Conservation (phyloP, 2,888 invertebrate genomes). For the Microctonus brassicae region DNA sequence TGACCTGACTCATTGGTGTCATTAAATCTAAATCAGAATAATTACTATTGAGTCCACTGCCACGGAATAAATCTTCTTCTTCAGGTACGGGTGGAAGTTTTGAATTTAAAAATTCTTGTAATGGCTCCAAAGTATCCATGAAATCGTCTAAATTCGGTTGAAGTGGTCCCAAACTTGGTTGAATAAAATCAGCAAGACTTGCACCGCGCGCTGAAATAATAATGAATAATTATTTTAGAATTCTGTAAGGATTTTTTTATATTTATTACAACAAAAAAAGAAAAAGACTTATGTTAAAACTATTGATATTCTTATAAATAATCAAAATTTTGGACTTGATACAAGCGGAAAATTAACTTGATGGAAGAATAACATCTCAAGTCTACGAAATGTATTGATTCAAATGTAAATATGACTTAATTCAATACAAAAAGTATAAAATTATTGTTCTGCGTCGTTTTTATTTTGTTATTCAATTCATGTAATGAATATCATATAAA, state of each 20-base stretch:
- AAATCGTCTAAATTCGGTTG: slow-evolving; percentile 97
- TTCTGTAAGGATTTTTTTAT: neutral
- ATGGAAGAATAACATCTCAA: no score
- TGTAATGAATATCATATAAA: no score
- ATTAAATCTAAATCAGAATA: slow-evolving; percentile 66
- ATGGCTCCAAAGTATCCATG: slow-evolving; percentile 90
- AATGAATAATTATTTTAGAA: neutral
- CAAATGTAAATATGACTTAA: no score
- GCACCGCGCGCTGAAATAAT: slow-evolving; percentile 80
- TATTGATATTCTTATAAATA: no score
- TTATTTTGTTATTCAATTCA: no score
- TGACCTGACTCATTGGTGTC: slow-evolving; percentile 60
- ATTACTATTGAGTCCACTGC: slow-evolving; percentile 52
- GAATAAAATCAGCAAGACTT: slow-evolving; percentile 95
- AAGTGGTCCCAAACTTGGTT: slow-evolving; percentile 95
- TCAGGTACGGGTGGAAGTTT: slow-evolving; percentile 76
- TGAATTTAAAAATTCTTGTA: slow-evolving; percentile 76
- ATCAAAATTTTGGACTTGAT: no score
- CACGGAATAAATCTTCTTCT: slow-evolving; percentile 70
- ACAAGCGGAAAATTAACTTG: no score
- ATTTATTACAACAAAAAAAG: no score
- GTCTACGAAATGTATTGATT: no score
- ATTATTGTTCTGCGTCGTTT: no score
- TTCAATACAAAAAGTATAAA: no score
- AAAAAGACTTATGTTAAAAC: no score